Conservation (phyloP, 2,113 vertebrate genomes). For the Phainopepla nitens region DNA sequence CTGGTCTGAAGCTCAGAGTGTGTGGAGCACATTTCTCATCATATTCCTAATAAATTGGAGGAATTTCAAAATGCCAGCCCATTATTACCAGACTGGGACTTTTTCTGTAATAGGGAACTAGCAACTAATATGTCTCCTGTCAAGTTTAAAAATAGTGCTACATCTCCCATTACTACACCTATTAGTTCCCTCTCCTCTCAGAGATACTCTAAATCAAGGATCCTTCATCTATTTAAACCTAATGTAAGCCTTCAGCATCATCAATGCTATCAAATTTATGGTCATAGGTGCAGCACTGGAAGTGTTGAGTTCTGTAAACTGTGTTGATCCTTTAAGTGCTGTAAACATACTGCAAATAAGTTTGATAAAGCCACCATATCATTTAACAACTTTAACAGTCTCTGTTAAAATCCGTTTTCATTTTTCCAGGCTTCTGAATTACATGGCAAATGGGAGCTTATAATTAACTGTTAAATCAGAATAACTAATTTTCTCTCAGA, state of each 20-base stretch:
- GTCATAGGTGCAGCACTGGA: neutral
- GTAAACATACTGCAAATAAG: neutral
- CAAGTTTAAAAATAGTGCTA: constrained; percentile 72
- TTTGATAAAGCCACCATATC: neutral
- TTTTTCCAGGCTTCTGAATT: neutral
- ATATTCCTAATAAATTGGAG: constrained; percentile 35
- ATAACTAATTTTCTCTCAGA: neutral
- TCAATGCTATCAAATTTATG: neutral
- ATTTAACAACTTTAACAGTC: neutral
- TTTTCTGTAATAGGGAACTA: constrained; percentile 69
- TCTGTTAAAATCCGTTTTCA: neutral
- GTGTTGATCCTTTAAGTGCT: neutral
- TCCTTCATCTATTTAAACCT: constrained; percentile 36
- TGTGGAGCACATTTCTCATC: constrained; percentile 28
- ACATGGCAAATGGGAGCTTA: constrained; percentile 5
- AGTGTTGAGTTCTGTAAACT: neutral
- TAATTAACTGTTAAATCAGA: constrained; percentile 33
- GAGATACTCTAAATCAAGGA: constrained; percentile 59
- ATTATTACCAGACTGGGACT: constrained; percentile 65
- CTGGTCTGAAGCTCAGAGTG: neutral
- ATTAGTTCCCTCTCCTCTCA: constrained; percentile 56
- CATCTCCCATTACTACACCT: constrained; percentile 65
- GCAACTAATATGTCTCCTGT: constrained; percentile 71
- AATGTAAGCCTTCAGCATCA: constrained; percentile 12
- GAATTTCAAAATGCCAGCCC: constrained; percentile 56